Conservation (phyloP, 2,113 vertebrate genomes). For the Macquaria ambigua region DNA sequence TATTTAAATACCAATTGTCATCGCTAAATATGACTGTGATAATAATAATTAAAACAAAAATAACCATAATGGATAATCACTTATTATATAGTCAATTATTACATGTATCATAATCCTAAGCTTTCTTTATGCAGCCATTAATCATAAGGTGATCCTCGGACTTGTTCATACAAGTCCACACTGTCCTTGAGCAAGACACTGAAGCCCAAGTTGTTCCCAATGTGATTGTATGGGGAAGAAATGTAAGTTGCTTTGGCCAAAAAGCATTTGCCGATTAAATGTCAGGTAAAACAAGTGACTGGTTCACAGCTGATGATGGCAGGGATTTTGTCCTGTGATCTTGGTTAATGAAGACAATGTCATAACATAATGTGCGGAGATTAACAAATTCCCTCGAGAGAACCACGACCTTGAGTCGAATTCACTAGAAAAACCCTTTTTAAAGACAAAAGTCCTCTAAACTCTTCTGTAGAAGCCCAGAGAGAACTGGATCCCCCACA, state of each 20-base stretch:
- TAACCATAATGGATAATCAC: background rate
- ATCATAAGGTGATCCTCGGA: no score
- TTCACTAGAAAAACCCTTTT: slow-evolving; percentile 15
- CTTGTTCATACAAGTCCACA: background rate
- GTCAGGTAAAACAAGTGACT: background rate
- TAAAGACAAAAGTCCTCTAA: slow-evolving; percentile 43
- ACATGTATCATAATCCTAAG: background rate
- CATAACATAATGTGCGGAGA: slow-evolving; percentile 24
- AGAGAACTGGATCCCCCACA: slow-evolving; percentile 46
- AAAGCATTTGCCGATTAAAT: background rate
- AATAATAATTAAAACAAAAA: slow-evolving; percentile 6
- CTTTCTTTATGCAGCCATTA: no score
- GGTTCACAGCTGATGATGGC: background rate
- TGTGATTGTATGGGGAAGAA: background rate
- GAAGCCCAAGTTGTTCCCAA: background rate
- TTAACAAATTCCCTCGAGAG: slow-evolving; percentile 25
- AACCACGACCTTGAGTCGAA: slow-evolving; percentile 36
- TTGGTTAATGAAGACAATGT: slow-evolving; percentile 38
- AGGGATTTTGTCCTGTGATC: slow-evolving; percentile 3
- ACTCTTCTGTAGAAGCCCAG: slow-evolving; percentile 20
- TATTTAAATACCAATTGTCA: slow-evolving; percentile 12
- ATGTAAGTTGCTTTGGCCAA: background rate
- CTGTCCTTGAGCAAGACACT: slow-evolving; percentile 4
- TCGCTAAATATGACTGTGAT: background rate
- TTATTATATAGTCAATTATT: background rate